Percentiles rank a stretch among this genome's conserved stretches.
These are phyloP conservation scores for Egretta garzetta DNA, from an alignment of 2,113 vertebrate species.

Conservation along the genomic window DNA sequence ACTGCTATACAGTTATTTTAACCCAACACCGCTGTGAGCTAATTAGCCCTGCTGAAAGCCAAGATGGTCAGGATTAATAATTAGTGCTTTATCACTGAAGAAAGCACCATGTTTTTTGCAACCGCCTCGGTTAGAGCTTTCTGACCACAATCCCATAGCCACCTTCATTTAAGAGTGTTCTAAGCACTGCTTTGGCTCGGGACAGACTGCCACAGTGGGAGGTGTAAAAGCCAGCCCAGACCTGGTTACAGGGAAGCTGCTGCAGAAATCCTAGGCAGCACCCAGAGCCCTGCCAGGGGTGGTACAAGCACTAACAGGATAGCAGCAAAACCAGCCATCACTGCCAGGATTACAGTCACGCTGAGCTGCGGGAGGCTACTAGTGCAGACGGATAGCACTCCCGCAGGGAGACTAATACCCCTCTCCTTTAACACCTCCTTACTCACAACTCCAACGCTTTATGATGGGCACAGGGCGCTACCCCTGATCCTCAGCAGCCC, in stretches of 20 bases:
- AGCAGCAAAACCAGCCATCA: rapidly evolving
- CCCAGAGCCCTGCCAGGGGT: background rate
- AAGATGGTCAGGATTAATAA: background rate
- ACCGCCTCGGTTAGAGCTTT: background rate
- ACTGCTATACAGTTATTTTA: background rate
- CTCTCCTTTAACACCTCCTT: background rate
- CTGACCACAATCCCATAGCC: background rate
- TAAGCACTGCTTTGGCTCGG: background rate
- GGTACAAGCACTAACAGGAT: background rate
- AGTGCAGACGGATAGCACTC: background rate
- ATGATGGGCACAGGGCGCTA: background rate
- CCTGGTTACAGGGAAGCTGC: background rate
- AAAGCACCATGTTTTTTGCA: background rate
- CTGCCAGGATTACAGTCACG: background rate
- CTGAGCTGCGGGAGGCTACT: rapidly evolving
- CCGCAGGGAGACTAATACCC: background rate
- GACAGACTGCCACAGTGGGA: background rate
- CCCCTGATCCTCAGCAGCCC: background rate
- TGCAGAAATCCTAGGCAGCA: background rate
- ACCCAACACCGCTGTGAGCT: background rate
- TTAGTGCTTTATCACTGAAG: background rate
- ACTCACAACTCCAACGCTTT: background rate
- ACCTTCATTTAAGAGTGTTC: rapidly evolving
- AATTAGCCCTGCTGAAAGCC: background rate
- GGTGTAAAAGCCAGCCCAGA: background rate